Base-by-base conservation (phyloP, 1,140 invertebrate genomes). In the Drosophila grimshawi region DNA sequence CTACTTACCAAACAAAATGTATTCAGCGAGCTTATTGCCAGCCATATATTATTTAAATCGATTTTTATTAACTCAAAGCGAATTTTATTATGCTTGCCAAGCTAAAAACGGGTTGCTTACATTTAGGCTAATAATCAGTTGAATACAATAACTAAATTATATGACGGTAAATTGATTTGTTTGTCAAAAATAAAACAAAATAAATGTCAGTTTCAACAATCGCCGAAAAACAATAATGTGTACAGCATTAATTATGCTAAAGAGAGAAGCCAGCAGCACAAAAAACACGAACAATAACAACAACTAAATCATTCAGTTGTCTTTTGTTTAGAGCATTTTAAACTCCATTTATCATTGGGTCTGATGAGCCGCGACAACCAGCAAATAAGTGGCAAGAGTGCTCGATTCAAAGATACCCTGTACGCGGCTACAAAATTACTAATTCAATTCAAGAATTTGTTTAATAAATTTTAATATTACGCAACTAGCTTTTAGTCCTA, bases 161-260 rank as follows among this genome's bases (percentile, higher is more conserved):
- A 76, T 78, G 70, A 78, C 19, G 46, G 45, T 45, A 70, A 79
- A 78, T 78, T 76, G 72, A 78, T 78, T 78, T 76, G 59, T 71
- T 53, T 53, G 51, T 35, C 57, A 62, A 53, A 52, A 48, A 5
- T 8, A 30, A 46, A 19, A 19, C 19, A 19, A 0, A 19, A 68
- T 43, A 27, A 41, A 32, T 55, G 46, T 29, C 49, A 43, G 56
- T 19, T 29, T 46, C 46, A 27, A 60, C 35, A 61, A 53, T 4
- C 32, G 29, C 32, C 35, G 45, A 43, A 48, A 69, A 59, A 65
- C 61, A 88, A 77, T 46, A 80, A 88, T 86, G 82, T 69, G 57
- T 32, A 30, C 61, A 62, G 80, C 83, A 86, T 86, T 89, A 89
- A 86, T 86, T 83, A 86, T 82, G 67, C 74, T 64, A 73, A 65